These are phyloP conservation scores for Pavo muticus DNA, from an alignment of 2,113 vertebrate species.

Conservation along the genomic window DNA sequence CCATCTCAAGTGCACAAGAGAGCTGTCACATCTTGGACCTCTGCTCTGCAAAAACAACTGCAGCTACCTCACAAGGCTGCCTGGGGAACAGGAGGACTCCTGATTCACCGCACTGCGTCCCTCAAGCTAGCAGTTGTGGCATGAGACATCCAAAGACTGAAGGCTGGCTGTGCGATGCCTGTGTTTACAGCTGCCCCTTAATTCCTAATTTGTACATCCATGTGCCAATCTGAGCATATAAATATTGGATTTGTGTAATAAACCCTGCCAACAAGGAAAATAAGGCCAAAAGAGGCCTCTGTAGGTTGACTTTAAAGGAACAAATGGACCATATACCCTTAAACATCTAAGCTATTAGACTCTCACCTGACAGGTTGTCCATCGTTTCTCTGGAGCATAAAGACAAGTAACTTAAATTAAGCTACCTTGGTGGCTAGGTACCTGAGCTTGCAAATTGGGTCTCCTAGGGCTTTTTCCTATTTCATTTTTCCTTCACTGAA, in stretches of 20 bases:
- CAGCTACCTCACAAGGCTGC: not conserved
- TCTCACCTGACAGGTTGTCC: not conserved
- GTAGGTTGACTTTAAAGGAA: not conserved
- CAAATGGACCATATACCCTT: not conserved
- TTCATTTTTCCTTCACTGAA: constrained; percentile 12
- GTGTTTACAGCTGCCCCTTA: not conserved
- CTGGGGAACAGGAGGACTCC: not conserved
- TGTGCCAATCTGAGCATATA: not conserved
- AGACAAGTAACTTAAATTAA: not conserved
- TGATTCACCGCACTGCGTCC: not conserved
- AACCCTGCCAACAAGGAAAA: not conserved
- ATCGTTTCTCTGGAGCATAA: not conserved
- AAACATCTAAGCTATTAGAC: not conserved
- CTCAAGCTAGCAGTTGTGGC: not conserved
- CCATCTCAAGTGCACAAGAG: not conserved
- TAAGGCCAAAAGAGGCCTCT: not conserved
- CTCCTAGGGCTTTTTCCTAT: not conserved
- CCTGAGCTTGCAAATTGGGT: not conserved
- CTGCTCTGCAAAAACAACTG: not conserved
- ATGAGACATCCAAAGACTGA: not conserved
- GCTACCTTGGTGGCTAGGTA: not conserved
- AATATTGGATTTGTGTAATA: not conserved
- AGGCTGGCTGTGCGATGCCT: not conserved
- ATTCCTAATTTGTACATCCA: not conserved
- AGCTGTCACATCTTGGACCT: not conserved